These are phyloP conservation scores for Drosophila bunnanda DNA, from an alignment of 2,888 invertebrate species.

Conservation along the genomic window DNA sequence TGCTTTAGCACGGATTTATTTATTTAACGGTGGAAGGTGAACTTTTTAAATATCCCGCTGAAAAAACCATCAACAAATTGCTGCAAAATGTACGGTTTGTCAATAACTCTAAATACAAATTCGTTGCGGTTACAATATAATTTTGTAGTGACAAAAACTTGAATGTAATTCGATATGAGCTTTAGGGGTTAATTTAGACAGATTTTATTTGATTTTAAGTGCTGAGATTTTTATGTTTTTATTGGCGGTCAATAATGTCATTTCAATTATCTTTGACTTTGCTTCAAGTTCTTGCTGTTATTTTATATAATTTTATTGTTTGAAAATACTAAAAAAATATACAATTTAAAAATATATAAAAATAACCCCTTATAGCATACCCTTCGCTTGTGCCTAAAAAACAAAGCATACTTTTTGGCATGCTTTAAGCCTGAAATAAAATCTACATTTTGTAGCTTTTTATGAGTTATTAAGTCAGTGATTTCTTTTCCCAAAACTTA, in stretches of 20 bases:
- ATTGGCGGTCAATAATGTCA: neutral
- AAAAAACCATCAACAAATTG: slow-evolving; percentile 40
- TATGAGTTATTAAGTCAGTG: neutral
- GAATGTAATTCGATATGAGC: neutral
- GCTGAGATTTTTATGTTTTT: neutral
- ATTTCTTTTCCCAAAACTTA: neutral
- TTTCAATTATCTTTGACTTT: neutral
- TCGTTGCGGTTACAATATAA: slow-evolving; percentile 13
- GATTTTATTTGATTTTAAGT: neutral
- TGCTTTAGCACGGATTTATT: slow-evolving; percentile 40
- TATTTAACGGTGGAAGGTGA: slow-evolving; percentile 19
- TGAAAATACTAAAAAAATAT: no score
- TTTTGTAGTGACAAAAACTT: slow-evolving; percentile 6
- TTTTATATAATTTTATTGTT: neutral
- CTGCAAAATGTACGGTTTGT: slow-evolving; percentile 32
- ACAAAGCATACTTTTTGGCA: neutral
- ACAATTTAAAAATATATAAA: no score
- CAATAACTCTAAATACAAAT: slow-evolving; percentile 36
- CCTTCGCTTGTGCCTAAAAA: neutral
- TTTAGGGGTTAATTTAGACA: neutral
- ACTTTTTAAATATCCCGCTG: neutral
- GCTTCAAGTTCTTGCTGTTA: neutral
- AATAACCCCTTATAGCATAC: no score
- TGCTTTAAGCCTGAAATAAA: neutral
- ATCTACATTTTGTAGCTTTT: neutral